Percentiles rank a stretch among this genome's conserved stretches.
These are phyloP conservation scores for Drosophila tripunctata DNA, from an alignment of 2,888 invertebrate genomes.

Conservation along the genomic window DNA sequence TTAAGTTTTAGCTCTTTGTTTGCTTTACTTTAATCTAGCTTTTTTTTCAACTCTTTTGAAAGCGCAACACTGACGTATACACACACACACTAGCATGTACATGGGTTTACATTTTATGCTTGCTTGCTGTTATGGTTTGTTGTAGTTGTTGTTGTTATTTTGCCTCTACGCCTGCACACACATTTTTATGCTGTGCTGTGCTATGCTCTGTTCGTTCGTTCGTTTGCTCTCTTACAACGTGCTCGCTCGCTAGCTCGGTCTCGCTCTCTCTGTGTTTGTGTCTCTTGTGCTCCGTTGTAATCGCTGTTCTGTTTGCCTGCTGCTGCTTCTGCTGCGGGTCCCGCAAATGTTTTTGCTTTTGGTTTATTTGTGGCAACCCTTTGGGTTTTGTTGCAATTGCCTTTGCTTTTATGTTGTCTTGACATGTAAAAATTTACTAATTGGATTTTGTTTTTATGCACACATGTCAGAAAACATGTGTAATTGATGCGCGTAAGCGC, in stretches of 20 bases:
- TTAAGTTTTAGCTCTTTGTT: too few relatives aligned
- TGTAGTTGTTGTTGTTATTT: constrained; percentile 42
- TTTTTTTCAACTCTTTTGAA: too few relatives aligned
- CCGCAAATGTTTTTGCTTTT: constrained; percentile 67
- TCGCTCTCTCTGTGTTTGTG: neutral
- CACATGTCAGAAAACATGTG: constrained; percentile 48
- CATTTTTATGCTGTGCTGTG: constrained; percentile 51
- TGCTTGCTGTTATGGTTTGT: constrained; percentile 42
- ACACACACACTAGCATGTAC: constrained; percentile 10
- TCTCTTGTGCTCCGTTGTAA: constrained; percentile 20
- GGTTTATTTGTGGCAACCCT: constrained; percentile 65
- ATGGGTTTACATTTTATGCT: constrained; percentile 51
- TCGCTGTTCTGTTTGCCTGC: constrained; percentile 25
- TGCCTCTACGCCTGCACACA: constrained; percentile 60
- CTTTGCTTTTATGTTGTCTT: constrained; percentile 55
- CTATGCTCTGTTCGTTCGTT: constrained; percentile 19
- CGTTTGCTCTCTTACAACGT: constrained; percentile 29
- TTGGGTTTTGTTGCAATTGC: constrained; percentile 64
- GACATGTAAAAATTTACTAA: constrained; percentile 58
- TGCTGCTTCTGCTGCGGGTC: constrained; percentile 29
- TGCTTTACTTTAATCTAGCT: too few relatives aligned
- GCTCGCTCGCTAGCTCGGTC: constrained; percentile 10
- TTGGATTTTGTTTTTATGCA: constrained; percentile 56
- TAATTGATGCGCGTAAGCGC: constrained; percentile 36
- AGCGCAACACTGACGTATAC: constrained; percentile 24